Evolutionary conservation across 1,140 invertebrate species (phyloP), one percentile per base, ranked within the genome.

Genomic region (Leptinotarsa texana): DNA sequence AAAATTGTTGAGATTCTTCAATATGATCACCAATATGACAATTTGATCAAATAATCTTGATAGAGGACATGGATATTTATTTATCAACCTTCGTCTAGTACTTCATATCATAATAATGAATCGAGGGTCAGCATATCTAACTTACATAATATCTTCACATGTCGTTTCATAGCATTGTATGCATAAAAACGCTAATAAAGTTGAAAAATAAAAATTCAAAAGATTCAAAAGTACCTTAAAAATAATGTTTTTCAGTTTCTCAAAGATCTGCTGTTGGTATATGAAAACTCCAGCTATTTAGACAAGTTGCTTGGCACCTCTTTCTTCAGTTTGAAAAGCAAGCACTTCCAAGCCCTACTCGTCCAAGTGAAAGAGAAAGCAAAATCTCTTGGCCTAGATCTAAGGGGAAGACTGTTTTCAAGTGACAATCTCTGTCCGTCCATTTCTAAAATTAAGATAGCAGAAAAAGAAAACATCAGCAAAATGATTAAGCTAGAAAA

Each of bases 281-380:
- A 96, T 81, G 95, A 95, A 84, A 94, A 95, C 83, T 95, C 94
- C 79, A 91, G 93, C 71, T 94, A 91, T 78, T 88, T 96, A 83
- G 95, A 96, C 84, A 92, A 92, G 78, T 84, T 95, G 4, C 92
- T 96, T 88, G 93, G 92, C 57, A 95, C 95, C 0, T 91, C 91
- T 1, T 95, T 95, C 86, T 96, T 96, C 82, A 84, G 82, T 67
- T 76, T 82, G 27, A 81, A 82, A 73, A 84, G 83, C 69, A 80
- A 77, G 66, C 83, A 84, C 76, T 85, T 84, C 77, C 83, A 84
- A 78, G 74, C 76, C 42, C 67, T 84, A 63, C 71, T 84, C 57
- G 63, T 77, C 21, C 80, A 83, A 77, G 81, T 82, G 24, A 84
- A 83, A 73, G 81, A 83, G 72, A 82, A 80, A 70, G 84, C 84